Conservation (phyloP, 2,888 invertebrate species). For the Temnothorax unifasciatus region DNA sequence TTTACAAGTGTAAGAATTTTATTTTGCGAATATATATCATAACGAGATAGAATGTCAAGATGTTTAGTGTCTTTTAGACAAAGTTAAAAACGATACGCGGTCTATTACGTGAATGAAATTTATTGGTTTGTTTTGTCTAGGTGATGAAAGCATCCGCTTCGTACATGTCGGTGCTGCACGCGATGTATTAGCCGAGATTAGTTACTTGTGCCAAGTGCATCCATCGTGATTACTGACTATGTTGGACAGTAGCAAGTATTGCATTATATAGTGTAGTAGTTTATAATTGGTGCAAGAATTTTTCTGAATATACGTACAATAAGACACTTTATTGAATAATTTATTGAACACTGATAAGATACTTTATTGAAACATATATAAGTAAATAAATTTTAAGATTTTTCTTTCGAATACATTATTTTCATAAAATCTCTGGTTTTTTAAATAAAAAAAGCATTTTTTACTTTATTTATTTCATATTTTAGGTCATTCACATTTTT, state of each 20-base stretch:
- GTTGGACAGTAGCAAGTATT: neutral
- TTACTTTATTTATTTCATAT: neutral
- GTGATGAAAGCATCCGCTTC: conserved; percentile 60
- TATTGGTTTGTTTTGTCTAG: conserved; percentile 50
- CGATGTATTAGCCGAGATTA: conserved; percentile 44
- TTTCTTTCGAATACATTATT: too few species aligned
- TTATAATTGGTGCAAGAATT: too few species aligned
- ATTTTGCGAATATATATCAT: neutral
- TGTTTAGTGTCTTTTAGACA: conserved; percentile 4
- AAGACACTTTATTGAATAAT: too few species aligned
- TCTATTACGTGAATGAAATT: conserved; percentile 3
- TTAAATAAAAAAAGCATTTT: neutral
- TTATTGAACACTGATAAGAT: too few species aligned
- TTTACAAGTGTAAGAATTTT: conserved; percentile 67
- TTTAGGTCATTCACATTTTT: neutral
- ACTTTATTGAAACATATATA: too few species aligned
- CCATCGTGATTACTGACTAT: conserved; percentile 15
- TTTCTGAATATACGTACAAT: too few species aligned
- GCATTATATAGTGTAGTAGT: too few species aligned
- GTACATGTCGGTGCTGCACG: conserved; percentile 52
- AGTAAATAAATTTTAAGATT: too few species aligned
- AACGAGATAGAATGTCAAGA: neutral
- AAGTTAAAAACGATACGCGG: neutral
- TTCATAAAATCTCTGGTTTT: too few species aligned
- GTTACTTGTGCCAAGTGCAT: conserved; percentile 37